Base-by-base conservation (phyloP, 2,113 vertebrate genomes). In the Microcebus ravelobensis region DNA sequence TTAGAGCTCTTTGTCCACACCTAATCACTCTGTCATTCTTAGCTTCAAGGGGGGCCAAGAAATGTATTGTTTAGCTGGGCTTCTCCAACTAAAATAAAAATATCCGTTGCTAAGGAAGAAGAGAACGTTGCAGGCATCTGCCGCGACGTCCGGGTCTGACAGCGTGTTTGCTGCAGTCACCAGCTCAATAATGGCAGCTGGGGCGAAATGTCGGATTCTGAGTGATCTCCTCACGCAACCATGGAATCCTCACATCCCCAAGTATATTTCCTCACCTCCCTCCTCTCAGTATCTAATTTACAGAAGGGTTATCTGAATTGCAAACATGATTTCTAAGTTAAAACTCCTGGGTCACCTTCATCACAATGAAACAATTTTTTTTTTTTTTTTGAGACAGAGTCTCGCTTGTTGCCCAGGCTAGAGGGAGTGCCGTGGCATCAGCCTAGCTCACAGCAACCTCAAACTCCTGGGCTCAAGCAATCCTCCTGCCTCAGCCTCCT, bases 121-220 rank as follows among this genome's bases (percentile, higher is more conserved):
- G 34, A 7, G 29, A 89, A 61, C 25, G 27, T 20, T 27, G 57
- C 59, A 34, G 68, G 76, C 67, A 18, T 29, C 18, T 10, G 18
- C 57, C 36, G 9, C 3, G 1, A 4, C 5, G 8, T 34, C 45
- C 81, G 42, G 17, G 1, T 15, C 61, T 13, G 5, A 15, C 2
- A 29, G 61, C 17, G 0, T 8, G 14, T 50, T 11, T 23, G 70
- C 27, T 14, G 1, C 17, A 34, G 23, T 5, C 10, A 5, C 57
- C 82, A 34, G n/a, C 61, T 76, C 48, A 4, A 50, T 29, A 6
- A 20, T 34, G 70, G 80, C 68, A 14, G 29, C 42, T 6, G 79
- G 6, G 42, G 27, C 9, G 31, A 31, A 31, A 25, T 9, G 21
- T 52, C 4, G 61, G 2, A 27, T 18, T 74, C 67, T 36, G 70